Evolutionary conservation across 2,113 vertebrate species (phyloP).

Genomic region (Panurus biarmicus): DNA sequence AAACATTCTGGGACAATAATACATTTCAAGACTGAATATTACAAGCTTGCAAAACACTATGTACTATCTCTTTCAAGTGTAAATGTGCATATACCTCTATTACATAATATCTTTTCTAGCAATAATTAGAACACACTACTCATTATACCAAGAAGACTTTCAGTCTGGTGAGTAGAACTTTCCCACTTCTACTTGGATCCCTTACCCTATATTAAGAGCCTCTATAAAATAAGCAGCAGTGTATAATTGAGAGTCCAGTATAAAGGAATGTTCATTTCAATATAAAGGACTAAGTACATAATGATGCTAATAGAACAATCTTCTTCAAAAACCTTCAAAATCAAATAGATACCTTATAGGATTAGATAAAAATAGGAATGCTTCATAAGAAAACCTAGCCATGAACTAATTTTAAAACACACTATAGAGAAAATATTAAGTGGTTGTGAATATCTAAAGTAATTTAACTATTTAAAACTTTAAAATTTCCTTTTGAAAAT

Average conservation of each 20-base stretch:
- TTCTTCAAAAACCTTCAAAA: neutral
- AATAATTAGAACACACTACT: neutral
- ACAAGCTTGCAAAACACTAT: neutral
- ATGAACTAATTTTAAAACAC: neutral
- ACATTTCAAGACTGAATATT: neutral
- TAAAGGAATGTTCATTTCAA: neutral
- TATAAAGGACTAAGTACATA: neutral
- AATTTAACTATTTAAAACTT: neutral
- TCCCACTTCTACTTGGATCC: neutral
- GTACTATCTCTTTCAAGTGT: neutral
- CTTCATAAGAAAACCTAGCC: neutral
- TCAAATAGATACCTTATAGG: neutral
- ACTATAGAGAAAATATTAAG: neutral
- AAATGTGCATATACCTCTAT: neutral
- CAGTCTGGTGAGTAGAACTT: neutral
- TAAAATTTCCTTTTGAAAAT: neutral
- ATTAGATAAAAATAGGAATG: neutral
- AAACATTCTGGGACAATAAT: neutral
- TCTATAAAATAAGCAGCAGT: neutral
- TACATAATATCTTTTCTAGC: neutral
- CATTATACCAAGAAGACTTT: neutral
- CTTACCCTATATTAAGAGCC: neutral
- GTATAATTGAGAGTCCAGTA: neutral
- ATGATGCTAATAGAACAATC: neutral
- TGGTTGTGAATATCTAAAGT: neutral